Conservation (phyloP, 2,797 vertebrate genomes). For the Manis javanica region DNA sequence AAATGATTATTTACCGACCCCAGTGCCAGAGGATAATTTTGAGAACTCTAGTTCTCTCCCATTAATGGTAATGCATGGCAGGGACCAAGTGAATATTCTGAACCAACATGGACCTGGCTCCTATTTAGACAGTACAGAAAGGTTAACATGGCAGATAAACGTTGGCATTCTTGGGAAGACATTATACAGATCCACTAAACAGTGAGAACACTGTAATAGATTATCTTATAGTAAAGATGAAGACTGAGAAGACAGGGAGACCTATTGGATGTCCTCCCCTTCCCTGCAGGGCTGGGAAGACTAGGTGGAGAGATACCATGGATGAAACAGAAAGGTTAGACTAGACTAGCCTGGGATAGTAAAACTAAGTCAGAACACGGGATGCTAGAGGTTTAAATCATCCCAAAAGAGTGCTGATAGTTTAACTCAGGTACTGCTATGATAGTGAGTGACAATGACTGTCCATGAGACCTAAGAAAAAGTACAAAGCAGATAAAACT, state of each 20-base stretch:
- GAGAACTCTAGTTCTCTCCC: background rate
- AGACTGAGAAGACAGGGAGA: background rate
- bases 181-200: background rate
- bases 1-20: background rate
- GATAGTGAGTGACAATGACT: background rate
- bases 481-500: conserved; percentile 13
- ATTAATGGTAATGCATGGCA: background rate
- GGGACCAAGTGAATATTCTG: background rate
- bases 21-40: background rate
- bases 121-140: background rate
- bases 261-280: background rate
- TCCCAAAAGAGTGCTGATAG: background rate
- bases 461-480: background rate
- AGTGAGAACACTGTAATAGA: background rate
- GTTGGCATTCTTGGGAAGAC: background rate
- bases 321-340: conserved; percentile 2
- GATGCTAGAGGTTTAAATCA: background rate
- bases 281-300: background rate
- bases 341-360: background rate
- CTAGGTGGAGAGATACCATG: background rate
- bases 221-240: conserved; percentile 41
- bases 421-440: background rate
- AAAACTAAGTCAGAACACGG: background rate
- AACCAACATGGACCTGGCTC: background rate
- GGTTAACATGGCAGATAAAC: background rate